phyloP scores from a whole-genome alignment of 2,888 invertebrate species.

The Habroteleia sp. region DNA sequence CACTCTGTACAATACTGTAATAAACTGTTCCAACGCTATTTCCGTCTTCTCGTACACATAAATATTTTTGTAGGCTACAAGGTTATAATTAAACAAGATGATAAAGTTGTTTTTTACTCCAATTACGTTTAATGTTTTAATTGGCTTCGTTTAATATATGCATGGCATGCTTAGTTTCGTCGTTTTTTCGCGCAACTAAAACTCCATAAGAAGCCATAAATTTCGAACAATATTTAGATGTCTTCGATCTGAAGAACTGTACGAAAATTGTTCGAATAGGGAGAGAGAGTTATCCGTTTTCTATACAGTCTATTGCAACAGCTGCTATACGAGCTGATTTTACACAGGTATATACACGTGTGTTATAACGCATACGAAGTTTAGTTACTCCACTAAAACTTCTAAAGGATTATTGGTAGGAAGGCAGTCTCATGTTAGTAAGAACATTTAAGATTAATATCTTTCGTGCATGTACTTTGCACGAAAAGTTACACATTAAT shows the following conservation, averaged over 20 bases:
- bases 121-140: constrained; percentile 54
- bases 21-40: not conserved
- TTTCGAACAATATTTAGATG: constrained; percentile 9
- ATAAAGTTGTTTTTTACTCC: constrained; percentile 42
- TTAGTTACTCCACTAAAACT: constrained; percentile 56
- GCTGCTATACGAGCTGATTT: constrained; percentile 47
- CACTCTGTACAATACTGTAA: too few relatives aligned
- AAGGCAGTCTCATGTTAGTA: constrained; percentile 51
- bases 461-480: constrained; percentile 61
- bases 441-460: constrained; percentile 64
- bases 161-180: not conserved
- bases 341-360: constrained; percentile 24
- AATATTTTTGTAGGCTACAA: constrained; percentile 26
- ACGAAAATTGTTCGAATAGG: constrained; percentile 21
- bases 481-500: constrained; percentile 60
- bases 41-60: constrained; percentile 9
- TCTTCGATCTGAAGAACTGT: not conserved
- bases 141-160: constrained; percentile 36
- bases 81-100: constrained; percentile 34
- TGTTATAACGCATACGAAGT: constrained; percentile 37
- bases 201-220: too few relatives aligned
- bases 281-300: constrained; percentile 20
- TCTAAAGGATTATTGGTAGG: constrained; percentile 57
- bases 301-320: constrained; percentile 19
- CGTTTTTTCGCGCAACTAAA: too few relatives aligned